Base-by-base conservation (phyloP, 2,113 vertebrate genomes). In the Oostethus manadensis region DNA sequence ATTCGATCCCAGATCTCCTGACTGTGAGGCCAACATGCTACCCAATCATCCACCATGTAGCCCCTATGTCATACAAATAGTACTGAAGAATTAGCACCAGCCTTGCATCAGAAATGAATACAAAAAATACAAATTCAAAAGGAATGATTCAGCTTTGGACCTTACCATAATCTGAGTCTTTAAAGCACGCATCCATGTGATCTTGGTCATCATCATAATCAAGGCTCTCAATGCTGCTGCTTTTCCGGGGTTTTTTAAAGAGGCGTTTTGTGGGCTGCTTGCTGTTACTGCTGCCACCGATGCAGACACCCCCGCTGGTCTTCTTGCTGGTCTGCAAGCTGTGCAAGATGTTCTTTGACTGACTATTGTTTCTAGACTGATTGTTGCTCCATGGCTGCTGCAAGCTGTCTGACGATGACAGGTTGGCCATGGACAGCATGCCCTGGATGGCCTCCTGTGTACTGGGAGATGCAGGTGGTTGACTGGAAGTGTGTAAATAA, bases 381-480 rank as follows among this genome's bases (percentile, higher is more conserved):
- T 90, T 94, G 50, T 92, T 81, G 62, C 88, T 90, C 96, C 96
- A 98, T 0, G 93, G 78, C 0, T 91, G 87, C 86, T 94, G 93
- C 81, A 97, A 89, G 85, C 94, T 94, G 76, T 97, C 95, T 16
- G 96, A 96, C 10, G 97, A 92, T 75, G 94, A 94, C 83, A 98
- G 91, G 87, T 98, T 98, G 82, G 97, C 97, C 97, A 99, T 99
- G 22, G 97, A 99, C 61, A 99, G 87, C 97, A 98, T 99, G 84
- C 97, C 97, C 93, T 99, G 97, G 89, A 99, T 99, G 71, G 97
- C 97, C 89, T 99, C 96, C 84, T 98, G 97, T 3, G 97, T 99
- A 89, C 97, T 99, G 87, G 97, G 97, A 72, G 96, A 98, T 80
- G 96, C 96, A 59, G 97, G 97, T 64, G 95, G 96, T 90, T 98